phyloP scores from a whole-genome alignment of 2,888 invertebrate genomes.

The Drosophila atroscutellata region DNA sequence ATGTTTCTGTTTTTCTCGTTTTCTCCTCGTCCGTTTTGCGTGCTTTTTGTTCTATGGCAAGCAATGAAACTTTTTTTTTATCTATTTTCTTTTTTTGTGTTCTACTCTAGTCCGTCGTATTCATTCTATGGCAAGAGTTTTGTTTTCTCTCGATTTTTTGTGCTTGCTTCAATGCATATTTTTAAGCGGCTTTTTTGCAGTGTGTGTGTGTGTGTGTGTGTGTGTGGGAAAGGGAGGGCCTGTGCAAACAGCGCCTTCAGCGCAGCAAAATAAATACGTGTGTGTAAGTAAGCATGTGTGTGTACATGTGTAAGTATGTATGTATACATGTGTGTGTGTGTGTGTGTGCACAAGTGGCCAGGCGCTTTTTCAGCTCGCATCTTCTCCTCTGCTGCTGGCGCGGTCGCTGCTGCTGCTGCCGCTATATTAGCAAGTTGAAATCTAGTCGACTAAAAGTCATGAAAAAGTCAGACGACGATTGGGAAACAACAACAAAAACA shows the following conservation, averaged over 20 bases:
- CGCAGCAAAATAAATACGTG: conserved; percentile 28
- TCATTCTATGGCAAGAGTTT: conserved; percentile 53
- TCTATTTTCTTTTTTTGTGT: conserved; percentile 46
- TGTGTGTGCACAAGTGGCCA: conserved; percentile 38
- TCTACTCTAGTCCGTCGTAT: conserved; percentile 50
- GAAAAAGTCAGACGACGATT: conserved; percentile 49
- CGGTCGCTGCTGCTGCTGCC: conserved; percentile 5
- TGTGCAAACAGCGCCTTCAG: conserved; percentile 65
- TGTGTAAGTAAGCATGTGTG: background rate
- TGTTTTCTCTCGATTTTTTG: conserved; percentile 37
- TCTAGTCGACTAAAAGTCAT: conserved; percentile 55
- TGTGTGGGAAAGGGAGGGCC: conserved; percentile 3
- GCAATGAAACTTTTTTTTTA: conserved; percentile 54
- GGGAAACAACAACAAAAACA: conserved; percentile 40
- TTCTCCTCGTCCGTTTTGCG: conserved; percentile 46
- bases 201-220: conserved; percentile 26
- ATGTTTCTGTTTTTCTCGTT: conserved; percentile 23
- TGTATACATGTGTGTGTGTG: background rate
- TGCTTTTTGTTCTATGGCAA: conserved; percentile 72
- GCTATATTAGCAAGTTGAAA: conserved; percentile 70
- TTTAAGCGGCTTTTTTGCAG: conserved; percentile 70
- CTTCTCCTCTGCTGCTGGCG: conserved; percentile 3
- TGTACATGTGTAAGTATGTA: background rate
- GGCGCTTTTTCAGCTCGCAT: conserved; percentile 45
- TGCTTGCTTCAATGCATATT: conserved; percentile 71